Evolutionary conservation across 2,113 vertebrate genomes (phyloP).

Genomic region (Rafetus swinhoei): DNA sequence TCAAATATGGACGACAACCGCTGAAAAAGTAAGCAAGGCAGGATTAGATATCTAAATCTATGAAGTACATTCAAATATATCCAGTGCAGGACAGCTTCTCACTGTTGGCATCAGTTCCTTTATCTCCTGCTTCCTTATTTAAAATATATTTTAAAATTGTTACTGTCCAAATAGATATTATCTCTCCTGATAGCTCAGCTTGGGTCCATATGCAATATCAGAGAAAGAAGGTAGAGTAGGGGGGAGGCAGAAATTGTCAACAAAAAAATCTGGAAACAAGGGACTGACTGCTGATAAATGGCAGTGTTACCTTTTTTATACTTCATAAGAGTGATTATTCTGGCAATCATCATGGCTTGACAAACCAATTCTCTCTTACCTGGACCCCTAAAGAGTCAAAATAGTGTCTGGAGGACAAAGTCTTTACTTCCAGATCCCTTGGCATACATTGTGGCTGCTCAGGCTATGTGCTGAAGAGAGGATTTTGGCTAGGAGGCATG

Average conservation of each 20-base stretch:
- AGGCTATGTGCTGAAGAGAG: background rate
- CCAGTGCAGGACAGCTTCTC: background rate
- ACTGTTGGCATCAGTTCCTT: background rate
- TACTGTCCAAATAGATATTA: background rate
- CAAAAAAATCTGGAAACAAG: background rate
- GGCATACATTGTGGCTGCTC: background rate
- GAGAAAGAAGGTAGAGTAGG: background rate
- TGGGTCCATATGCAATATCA: background rate
- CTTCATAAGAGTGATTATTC: background rate
- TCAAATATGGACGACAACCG: constrained; percentile 98
- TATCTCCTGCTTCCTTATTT: background rate
- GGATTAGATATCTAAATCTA: fast-evolving
- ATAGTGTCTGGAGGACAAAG: fast-evolving
- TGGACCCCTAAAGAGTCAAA: background rate
- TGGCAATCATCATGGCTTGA: background rate
- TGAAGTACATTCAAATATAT: background rate
- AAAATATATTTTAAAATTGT: background rate
- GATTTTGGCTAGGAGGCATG: background rate
- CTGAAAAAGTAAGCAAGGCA: constrained; percentile 87
- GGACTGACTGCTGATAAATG: background rate
- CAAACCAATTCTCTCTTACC: background rate
- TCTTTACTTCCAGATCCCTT: fast-evolving
- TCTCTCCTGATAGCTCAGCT: background rate
- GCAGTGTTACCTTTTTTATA: background rate
- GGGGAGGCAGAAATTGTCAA: background rate